Percentiles rank a stretch among this genome's conserved stretches.
Evolutionary conservation across 2,888 invertebrate species (phyloP).

Genomic region (Acanthopleura granulata): DNA sequence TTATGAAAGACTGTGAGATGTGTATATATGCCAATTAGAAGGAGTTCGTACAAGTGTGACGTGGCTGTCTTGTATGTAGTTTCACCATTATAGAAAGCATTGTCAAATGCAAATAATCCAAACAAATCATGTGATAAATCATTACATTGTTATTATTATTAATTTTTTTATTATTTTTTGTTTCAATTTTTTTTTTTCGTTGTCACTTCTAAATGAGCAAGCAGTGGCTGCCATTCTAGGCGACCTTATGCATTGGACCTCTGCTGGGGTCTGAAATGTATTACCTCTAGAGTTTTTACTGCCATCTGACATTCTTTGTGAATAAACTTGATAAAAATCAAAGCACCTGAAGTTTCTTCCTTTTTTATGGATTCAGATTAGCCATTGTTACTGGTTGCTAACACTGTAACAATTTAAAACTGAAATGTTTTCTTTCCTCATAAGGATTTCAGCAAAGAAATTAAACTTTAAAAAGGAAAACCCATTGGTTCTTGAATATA

Average conservation of each 20-base stretch:
- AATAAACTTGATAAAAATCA: constrained; percentile 10
- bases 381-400: too few relatives aligned
- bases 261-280: background rate
- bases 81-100: too few relatives aligned
- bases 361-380: background rate
- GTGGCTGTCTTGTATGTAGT: background rate
- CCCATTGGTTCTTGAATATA: too few relatives aligned
- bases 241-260: too few relatives aligned
- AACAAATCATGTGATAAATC: constrained; percentile 19
- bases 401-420: too few relatives aligned
- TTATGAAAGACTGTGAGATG: too few relatives aligned
- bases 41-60: background rate
- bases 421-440: too few relatives aligned
- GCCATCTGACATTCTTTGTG: constrained; percentile 16
- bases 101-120: background rate
- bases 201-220: background rate
- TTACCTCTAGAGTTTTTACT: constrained; percentile 10
- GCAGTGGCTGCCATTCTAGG: too few relatives aligned
- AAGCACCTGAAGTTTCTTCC: background rate
- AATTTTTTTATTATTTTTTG: background rate
- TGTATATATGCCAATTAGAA: constrained; percentile 1
- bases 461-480: too few relatives aligned
- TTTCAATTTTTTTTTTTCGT: constrained; percentile 1
- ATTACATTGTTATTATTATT: constrained; percentile 12
- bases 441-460: too few relatives aligned